These are phyloP conservation scores for Drosophila yakuba DNA, from an alignment of 1,140 invertebrate genomes.

Conservation along the genomic window DNA sequence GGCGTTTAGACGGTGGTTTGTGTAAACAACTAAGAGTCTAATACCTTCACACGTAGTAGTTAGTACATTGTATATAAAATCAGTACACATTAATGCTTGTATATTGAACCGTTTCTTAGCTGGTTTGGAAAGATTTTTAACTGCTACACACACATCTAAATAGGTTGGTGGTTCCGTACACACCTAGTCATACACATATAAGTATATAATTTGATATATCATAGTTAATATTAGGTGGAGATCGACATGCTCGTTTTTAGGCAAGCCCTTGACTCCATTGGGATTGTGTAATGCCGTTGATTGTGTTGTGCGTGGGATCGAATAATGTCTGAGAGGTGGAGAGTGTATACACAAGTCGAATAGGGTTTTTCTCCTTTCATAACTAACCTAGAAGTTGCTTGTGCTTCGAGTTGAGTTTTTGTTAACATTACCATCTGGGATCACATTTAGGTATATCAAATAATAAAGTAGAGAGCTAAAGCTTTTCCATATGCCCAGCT, in stretches of 20 bases:
- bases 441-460: slow-evolving; percentile 67
- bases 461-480: slow-evolving; percentile 48
- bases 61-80: slow-evolving; percentile 69
- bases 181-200: slow-evolving; percentile 34
- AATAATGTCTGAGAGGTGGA: slow-evolving; percentile 21
- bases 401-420: slow-evolving; percentile 12
- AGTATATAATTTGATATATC: slow-evolving; percentile 52
- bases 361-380: slow-evolving; percentile 10
- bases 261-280: slow-evolving; percentile 8
- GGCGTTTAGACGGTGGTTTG: slow-evolving; percentile 42
- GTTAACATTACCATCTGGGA: slow-evolving; percentile 41
- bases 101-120: slow-evolving; percentile 52
- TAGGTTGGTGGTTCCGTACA: slow-evolving; percentile 41
- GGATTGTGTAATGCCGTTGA: slow-evolving; percentile 45
- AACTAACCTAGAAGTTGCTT: slow-evolving; percentile 27
- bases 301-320: slow-evolving; percentile 63
- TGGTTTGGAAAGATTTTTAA: slow-evolving; percentile 49
- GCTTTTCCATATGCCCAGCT: slow-evolving; percentile 2
- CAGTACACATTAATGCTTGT: slow-evolving; percentile 75
- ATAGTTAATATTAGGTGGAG: slow-evolving; percentile 54
- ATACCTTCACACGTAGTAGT: slow-evolving; percentile 36
- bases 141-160: slow-evolving; percentile 60
- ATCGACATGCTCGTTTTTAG: slow-evolving; percentile 16
- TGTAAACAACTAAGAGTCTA: slow-evolving; percentile 61
- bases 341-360: slow-evolving; percentile 12